A percentile compares a stretch with the other conserved stretches of the same genome.
These are phyloP conservation scores for Enteromius treurensis DNA, from an alignment of 2,797 vertebrate species.

Conservation along the genomic window DNA sequence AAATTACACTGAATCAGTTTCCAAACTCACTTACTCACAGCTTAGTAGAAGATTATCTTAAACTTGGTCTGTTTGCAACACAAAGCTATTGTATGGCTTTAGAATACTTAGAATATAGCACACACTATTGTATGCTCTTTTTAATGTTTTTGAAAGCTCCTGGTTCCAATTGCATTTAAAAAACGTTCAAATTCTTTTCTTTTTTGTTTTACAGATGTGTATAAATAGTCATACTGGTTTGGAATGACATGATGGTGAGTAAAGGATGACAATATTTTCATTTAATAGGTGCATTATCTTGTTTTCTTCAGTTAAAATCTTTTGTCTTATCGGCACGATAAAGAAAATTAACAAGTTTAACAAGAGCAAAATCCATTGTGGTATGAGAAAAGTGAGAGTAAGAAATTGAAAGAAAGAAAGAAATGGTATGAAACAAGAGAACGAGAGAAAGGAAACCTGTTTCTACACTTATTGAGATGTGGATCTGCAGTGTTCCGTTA, in stretches of 20 bases:
- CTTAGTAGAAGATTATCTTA: neutral
- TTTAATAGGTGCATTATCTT: neutral
- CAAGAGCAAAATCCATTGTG: neutral
- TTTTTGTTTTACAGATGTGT: neutral
- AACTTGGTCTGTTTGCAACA: neutral
- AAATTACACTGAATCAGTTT: neutral
- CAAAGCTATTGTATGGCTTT: neutral
- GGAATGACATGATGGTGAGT: neutral
- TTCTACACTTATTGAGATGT: conserved; percentile 57
- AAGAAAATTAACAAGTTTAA: neutral
- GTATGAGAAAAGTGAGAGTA: neutral
- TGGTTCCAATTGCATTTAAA: neutral
- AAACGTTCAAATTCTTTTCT: neutral
- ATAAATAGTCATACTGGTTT: neutral
- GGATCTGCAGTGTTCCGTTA: conserved; percentile 53
- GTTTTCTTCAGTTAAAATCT: neutral
- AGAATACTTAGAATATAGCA: neutral
- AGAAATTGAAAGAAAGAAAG: conserved; percentile 25
- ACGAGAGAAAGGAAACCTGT: conserved; percentile 50
- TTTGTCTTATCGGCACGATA: neutral
- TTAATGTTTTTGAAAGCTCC: neutral
- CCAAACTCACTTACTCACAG: neutral
- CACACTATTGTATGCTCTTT: neutral
- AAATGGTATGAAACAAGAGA: neutral
- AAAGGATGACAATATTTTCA: neutral